phyloP scores from a whole-genome alignment of 2,888 invertebrate species.

The Sphaerophoria rueppellii region DNA sequence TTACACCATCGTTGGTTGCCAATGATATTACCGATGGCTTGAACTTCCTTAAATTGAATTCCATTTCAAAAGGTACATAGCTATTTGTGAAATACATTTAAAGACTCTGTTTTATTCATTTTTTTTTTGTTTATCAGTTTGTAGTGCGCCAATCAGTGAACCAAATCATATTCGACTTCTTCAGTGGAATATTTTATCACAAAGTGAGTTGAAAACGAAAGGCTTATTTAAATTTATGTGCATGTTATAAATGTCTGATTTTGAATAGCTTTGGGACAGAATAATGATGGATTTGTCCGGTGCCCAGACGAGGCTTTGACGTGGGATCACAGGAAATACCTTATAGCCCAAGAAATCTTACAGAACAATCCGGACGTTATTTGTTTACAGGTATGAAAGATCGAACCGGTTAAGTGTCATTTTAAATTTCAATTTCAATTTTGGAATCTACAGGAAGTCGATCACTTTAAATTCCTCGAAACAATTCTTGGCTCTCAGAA shows the following conservation, averaged over 20 bases:
- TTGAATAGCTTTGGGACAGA: slow-evolving; percentile 86
- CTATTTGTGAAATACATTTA: not conserved
- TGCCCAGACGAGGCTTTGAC: slow-evolving; percentile 88
- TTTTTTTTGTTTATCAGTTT: slow-evolving; percentile 78
- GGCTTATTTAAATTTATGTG: not conserved
- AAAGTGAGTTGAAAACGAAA: slow-evolving; percentile 84
- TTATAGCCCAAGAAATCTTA: slow-evolving; percentile 88
- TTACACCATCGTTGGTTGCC: slow-evolving; percentile 70
- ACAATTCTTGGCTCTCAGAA: slow-evolving; percentile 85
- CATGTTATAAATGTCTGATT: slow-evolving; percentile 13
- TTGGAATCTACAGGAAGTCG: slow-evolving; percentile 85
- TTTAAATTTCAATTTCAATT: not conserved
- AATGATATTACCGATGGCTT: slow-evolving; percentile 81
- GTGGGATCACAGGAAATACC: slow-evolving; percentile 87
- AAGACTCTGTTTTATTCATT: slow-evolving; percentile 28
- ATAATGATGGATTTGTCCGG: slow-evolving; percentile 88
- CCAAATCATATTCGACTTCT: slow-evolving; percentile 84
- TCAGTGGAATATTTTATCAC: slow-evolving; percentile 89
- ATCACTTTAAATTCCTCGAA: slow-evolving; percentile 88
- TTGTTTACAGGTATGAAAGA: slow-evolving; percentile 85
- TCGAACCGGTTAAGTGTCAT: too few relatives aligned
- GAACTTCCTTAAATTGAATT: slow-evolving; percentile 82
- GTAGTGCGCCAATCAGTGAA: slow-evolving; percentile 82
- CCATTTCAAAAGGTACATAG: slow-evolving; percentile 82
- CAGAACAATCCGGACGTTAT: slow-evolving; percentile 87